Percentiles rank a stretch among this genome's conserved stretches.
Conservation (phyloP, 1,140 invertebrate species). For the Dinoponera quadriceps region DNA sequence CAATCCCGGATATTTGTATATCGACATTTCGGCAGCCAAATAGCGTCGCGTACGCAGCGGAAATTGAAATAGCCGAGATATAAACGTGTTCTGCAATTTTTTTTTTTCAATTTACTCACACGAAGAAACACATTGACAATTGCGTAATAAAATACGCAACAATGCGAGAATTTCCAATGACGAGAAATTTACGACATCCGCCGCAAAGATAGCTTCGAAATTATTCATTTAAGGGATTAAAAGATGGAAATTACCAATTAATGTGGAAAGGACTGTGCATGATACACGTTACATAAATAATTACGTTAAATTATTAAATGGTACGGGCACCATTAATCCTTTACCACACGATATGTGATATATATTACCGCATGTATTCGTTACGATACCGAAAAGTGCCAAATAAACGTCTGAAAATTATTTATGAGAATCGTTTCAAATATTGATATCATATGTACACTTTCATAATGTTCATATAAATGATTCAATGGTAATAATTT, state of each 20-base stretch:
- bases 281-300: conserved; percentile 28
- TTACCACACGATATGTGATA: conserved; percentile 39
- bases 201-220: not conserved
- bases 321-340: conserved; percentile 30
- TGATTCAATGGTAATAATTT: conserved; percentile 23
- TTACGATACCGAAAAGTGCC: conserved; percentile 49
- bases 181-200: not conserved
- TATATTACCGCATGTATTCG: conserved; percentile 45
- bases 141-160: too few species aligned
- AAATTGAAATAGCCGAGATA: not conserved
- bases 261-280: not conserved
- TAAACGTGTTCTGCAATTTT: not conserved
- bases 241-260: conserved; percentile 39
- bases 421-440: conserved; percentile 36
- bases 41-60: not conserved
- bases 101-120: not conserved
- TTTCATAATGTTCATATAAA: conserved; percentile 27
- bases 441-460: conserved; percentile 14
- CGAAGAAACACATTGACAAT: not conserved
- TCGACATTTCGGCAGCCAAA: conserved; percentile 10
- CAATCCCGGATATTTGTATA: conserved; percentile 22
- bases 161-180: too few species aligned
- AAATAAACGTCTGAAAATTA: conserved; percentile 51
- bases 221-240: conserved; percentile 36
- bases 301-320: conserved; percentile 26